A percentile compares a stretch with the other conserved stretches of the same genome.
Conservation (phyloP, 2,113 vertebrate genomes). For the Sylvia atricapilla region DNA sequence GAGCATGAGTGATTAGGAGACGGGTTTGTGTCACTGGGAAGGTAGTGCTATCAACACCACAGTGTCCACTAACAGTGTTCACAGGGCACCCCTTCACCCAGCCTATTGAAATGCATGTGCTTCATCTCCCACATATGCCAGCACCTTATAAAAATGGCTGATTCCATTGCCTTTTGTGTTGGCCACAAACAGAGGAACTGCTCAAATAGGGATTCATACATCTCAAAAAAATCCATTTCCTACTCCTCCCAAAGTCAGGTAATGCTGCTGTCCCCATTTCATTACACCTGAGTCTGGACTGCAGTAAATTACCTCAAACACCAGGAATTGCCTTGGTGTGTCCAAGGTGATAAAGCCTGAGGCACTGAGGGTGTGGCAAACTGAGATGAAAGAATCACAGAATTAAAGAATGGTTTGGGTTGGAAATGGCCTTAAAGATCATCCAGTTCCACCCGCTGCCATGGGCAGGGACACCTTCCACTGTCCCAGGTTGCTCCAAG, state of each 20-base stretch:
- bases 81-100: not conserved
- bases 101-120: not conserved
- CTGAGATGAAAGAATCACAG: not conserved
- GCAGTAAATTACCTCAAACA: not conserved
- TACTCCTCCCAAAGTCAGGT: not conserved
- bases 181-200: not conserved
- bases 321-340: accelerated
- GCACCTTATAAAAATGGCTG: not conserved
- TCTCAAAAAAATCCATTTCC: not conserved
- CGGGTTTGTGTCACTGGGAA: constrained; percentile 14
- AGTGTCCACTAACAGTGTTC: not conserved
- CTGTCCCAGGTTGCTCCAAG: accelerated
- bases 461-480: not conserved
- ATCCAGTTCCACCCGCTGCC: accelerated
- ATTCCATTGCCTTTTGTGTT: not conserved
- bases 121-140: not conserved
- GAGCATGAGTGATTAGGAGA: constrained; percentile 31
- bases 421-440: not conserved
- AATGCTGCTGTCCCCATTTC: not conserved
- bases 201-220: not conserved
- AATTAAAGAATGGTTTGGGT: not conserved
- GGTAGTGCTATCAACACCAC: not conserved
- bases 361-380: not conserved
- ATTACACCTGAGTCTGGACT: not conserved
- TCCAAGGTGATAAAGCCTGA: not conserved